phyloP scores from a whole-genome alignment of 2,113 vertebrate species.

The Cacatua alba region DNA sequence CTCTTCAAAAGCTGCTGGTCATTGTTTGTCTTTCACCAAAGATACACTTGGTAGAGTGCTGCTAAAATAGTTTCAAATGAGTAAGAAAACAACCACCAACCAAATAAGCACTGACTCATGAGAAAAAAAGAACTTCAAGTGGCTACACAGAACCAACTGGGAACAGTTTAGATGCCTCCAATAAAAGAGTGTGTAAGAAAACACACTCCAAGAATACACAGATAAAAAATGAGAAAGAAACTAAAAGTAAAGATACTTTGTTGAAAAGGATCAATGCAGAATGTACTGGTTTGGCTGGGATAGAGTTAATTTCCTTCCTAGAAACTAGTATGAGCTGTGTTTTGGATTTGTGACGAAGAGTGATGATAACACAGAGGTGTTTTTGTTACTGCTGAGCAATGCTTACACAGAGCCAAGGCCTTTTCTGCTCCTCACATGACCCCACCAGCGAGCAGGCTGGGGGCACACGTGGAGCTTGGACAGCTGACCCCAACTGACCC shows the following conservation, averaged over 20 bases:
- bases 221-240: background rate
- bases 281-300: background rate
- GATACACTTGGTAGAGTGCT: background rate
- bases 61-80: background rate
- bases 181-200: background rate
- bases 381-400: background rate
- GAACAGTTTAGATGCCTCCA: background rate
- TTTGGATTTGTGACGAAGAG: background rate
- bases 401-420: background rate
- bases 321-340: background rate
- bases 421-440: background rate
- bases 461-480: background rate
- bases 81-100: background rate
- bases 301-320: background rate
- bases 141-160: background rate
- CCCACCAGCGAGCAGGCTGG: fast-evolving
- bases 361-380: background rate
- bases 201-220: background rate
- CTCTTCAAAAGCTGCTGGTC: background rate
- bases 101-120: background rate
- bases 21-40: background rate
- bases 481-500: background rate
- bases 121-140: background rate
- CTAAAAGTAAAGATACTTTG: background rate
- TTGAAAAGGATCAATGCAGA: background rate